Evolutionary conservation across 1,140 invertebrate genomes (phyloP).

Genomic region (Chironomus striatipennis): DNA sequence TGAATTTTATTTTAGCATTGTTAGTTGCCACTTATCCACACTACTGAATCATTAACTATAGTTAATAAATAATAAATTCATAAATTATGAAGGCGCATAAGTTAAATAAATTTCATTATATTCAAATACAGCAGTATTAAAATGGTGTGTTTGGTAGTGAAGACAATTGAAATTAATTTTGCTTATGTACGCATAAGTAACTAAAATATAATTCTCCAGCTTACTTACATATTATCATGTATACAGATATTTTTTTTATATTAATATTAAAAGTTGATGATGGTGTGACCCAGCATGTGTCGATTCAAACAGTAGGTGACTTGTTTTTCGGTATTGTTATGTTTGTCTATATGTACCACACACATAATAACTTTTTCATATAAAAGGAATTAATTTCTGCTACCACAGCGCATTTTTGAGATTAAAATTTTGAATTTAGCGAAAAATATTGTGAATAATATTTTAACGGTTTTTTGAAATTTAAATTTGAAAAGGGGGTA

Average conservation of each 20-base stretch:
- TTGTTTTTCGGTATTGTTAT: background rate
- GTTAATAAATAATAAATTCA: background rate
- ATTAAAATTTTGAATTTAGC: too few relatives aligned
- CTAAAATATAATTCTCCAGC: too few relatives aligned
- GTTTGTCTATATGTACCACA: background rate
- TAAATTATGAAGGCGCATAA: slow-evolving; percentile 5
- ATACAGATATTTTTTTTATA: background rate
- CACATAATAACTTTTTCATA: background rate
- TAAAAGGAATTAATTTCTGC: background rate
- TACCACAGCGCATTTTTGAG: too few relatives aligned
- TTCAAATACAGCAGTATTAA: background rate
- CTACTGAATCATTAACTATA: slow-evolving; percentile 1
- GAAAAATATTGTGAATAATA: too few relatives aligned
- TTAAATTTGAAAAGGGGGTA: too few relatives aligned
- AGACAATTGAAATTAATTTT: slow-evolving; percentile 3
- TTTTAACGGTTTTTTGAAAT: too few relatives aligned
- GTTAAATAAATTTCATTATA: background rate
- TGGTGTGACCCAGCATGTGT: slow-evolving; percentile 11
- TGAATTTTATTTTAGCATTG: too few relatives aligned
- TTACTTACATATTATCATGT: too few relatives aligned
- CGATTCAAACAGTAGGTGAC: slow-evolving; percentile 11
- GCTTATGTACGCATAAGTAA: too few relatives aligned
- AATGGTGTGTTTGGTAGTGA: background rate
- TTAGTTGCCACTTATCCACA: background rate
- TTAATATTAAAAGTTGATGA: background rate